These are phyloP conservation scores for Scaptomyza reducta DNA, from an alignment of 2,888 invertebrate genomes.

Conservation along the genomic window DNA sequence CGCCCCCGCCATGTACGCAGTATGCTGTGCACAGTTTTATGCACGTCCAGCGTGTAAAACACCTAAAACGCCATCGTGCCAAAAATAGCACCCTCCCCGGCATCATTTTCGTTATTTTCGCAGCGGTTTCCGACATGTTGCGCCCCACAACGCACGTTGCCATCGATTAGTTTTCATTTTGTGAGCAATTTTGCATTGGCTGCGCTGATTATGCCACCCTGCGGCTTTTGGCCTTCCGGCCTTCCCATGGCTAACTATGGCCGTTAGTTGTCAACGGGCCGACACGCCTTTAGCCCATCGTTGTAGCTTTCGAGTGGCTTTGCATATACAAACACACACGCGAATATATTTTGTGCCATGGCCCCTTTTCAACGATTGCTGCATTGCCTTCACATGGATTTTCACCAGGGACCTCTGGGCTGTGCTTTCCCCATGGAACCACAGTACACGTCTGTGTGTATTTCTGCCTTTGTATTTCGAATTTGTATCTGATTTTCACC, in stretches of 20 bases:
- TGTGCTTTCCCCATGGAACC: constrained; percentile 3
- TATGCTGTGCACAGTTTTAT: constrained; percentile 72
- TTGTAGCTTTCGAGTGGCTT: constrained; percentile 41
- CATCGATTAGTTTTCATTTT: constrained; percentile 82
- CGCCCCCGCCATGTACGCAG: constrained; percentile 58
- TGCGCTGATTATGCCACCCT: constrained; percentile 67
- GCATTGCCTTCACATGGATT: constrained; percentile 23
- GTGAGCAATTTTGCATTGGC: constrained; percentile 69
- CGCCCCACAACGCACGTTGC: constrained; percentile 38
- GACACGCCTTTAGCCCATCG: constrained; percentile 15
- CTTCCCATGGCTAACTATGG: constrained; percentile 33
- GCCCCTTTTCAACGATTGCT: constrained; percentile 4
- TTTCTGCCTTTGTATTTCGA: constrained; percentile 23
- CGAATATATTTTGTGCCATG: constrained; percentile 26
- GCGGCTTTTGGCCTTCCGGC: constrained; percentile 13
- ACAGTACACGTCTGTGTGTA: constrained; percentile 1
- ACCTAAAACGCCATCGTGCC: constrained; percentile 70
- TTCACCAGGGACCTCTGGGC: background rate
- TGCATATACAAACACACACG: constrained; percentile 21
- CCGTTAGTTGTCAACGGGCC: constrained; percentile 40
- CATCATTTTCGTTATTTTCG: constrained; percentile 49
- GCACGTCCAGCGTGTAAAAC: constrained; percentile 80
- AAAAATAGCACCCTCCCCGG: constrained; percentile 9
- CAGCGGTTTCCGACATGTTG: constrained; percentile 34
- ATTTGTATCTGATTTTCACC: constrained; percentile 19